Conservation (phyloP, 2,113 vertebrate genomes). For the Odobenus rosmarus region DNA sequence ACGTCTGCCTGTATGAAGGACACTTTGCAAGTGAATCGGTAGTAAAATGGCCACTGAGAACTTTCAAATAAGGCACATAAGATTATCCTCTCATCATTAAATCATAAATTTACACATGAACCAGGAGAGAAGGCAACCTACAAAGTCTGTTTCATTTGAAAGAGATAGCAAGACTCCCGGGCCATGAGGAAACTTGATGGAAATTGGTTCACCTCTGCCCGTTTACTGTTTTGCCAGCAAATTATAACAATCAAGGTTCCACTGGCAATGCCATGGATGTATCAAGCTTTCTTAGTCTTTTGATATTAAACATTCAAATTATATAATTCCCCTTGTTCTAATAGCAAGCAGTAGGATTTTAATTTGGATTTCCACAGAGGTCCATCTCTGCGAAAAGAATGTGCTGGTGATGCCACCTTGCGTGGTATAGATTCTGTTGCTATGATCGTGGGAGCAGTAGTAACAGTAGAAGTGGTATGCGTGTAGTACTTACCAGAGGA, state of each 20-base stretch:
- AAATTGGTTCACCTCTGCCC: not conserved
- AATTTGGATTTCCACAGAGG: not conserved
- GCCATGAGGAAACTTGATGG: not conserved
- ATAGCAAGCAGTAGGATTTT: not conserved
- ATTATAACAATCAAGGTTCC: not conserved
- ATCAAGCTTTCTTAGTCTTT: not conserved
- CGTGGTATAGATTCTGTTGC: not conserved
- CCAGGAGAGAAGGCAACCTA: not conserved
- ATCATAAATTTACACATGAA: not conserved
- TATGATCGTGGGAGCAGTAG: too few relatives aligned
- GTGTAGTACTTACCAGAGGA: not conserved
- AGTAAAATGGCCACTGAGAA: not conserved
- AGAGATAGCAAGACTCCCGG: not conserved
- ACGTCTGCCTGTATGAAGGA: not conserved
- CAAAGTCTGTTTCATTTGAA: not conserved
- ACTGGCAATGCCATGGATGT: not conserved
- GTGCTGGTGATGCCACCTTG: not conserved
- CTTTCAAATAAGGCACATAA: not conserved
- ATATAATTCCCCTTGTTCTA: not conserved
- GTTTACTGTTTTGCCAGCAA: not conserved
- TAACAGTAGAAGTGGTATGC: not conserved
- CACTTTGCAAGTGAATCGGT: not conserved
- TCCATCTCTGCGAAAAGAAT: not conserved
- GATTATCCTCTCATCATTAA: not conserved
- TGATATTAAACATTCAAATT: not conserved